Evolutionary conservation across 2,888 invertebrate species (phyloP), one percentile per base, ranked within the genome.

Genomic region (Lepetodrilus schrolli): DNA sequence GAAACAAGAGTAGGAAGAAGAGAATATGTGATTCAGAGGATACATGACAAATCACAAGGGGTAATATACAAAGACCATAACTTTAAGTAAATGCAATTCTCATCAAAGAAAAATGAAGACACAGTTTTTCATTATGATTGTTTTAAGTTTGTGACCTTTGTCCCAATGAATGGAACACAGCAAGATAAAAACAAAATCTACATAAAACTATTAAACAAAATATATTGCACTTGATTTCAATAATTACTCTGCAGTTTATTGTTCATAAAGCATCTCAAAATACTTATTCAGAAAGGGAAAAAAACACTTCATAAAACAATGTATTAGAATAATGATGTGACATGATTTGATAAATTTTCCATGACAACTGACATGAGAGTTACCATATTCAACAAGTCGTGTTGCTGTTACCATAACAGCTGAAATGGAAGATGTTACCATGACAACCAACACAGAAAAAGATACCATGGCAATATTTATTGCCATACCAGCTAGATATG

Each of bases 51-150:
- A n/a, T n/a, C n/a, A n/a, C n/a, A n/a, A n/a, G n/a, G n/a, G n/a
- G n/a, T n/a, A n/a, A n/a, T n/a, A n/a, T n/a, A n/a, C n/a, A n/a
- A n/a, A n/a, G n/a, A n/a, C n/a, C n/a, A n/a, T n/a, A n/a, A n/a
- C n/a, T n/a, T n/a, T n/a, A n/a, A n/a, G n/a, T n/a, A n/a, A n/a
- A n/a, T n/a, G n/a, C n/a, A n/a, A n/a, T n/a, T n/a, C n/a, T n/a
- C n/a, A n/a, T n/a, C n/a, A n/a, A n/a, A n/a, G n/a, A n/a, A n/a
- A n/a, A n/a, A n/a, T n/a, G n/a, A n/a, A n/a, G n/a, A n/a, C n/a
- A n/a, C n/a, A n/a, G n/a, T n/a, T n/a, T n/a, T n/a, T 26, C 26
- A n/a, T 23, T 30, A 58, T 26, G 58, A 58, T 58, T 58, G 58
- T 58, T 58, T n/a, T 58, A 13, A 58, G 58, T 58, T 26, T 34